Base-by-base conservation (phyloP, 2,113 vertebrate species). In the Saimiri boliviensis region DNA sequence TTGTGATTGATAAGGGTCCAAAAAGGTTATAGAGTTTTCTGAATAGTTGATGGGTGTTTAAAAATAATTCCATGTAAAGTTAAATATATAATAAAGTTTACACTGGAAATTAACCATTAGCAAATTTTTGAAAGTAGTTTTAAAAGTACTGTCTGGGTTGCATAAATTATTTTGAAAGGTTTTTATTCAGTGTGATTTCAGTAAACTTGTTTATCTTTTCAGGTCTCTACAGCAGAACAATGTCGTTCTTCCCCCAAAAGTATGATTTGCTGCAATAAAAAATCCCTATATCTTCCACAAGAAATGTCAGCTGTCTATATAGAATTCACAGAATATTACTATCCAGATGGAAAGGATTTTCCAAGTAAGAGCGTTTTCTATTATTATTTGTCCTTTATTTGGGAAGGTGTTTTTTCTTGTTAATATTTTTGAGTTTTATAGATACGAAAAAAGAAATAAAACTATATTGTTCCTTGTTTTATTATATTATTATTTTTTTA, bases 221-320 rank as follows among this genome's bases (percentile, higher is more conserved):
- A 99, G 99, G 99, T 99, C 66, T 99, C 99, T 66, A 99, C 99
- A 93, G 99, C 99, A 21, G 99, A 99, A 95, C 99, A 99, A 76
- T 99, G 99, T 86, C 99, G 99, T 96, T 99, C 99, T 98, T 99
- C 99, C 95, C 99, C 99, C 74, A 99, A 99, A 98, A 98, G 99
- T 97, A 99, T 99, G 99, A 99, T 99, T 98, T 99, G 99, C 98
- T 99, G 99, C 98, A 99, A 99, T 99, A 99, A 99, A 98, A 99
- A 99, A 98, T 99, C 99, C 60, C 98, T 99, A 58, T 99, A 99
- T 98, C 99, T 99, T 97, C 99, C 99, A 20, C 98, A 99, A 97
- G 99, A 99, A 99, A 99, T 99, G 99, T 99, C 99, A 74, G 99
- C 99, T 96, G 98, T 99, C 98, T 99, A 99, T 85, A 98, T 99